phyloP scores from a whole-genome alignment of 2,113 vertebrate genomes.

The Spea multiplicata region DNA sequence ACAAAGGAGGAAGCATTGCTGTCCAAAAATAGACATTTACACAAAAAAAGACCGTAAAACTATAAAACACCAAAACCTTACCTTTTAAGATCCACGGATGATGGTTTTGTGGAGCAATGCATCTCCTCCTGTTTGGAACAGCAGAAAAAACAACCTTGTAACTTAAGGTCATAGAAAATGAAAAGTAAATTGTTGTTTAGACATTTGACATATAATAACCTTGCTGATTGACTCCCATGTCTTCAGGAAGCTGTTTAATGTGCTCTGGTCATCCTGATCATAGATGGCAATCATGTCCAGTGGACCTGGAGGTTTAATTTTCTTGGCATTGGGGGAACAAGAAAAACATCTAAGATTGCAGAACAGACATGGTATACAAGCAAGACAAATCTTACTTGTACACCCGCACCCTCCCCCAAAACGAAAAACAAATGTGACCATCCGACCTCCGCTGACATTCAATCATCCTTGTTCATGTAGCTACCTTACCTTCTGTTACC shows the following conservation, averaged over 20 bases:
- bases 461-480: too few relatives aligned
- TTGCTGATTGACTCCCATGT: conserved; percentile 63
- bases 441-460: too few relatives aligned
- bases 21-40: too few relatives aligned
- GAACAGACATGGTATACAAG: too few relatives aligned
- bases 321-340: neutral
- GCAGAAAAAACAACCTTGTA: neutral
- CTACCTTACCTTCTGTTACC: too few relatives aligned
- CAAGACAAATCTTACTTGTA: too few relatives aligned
- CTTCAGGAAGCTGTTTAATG: conserved; percentile 54
- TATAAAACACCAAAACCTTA: conserved; percentile 27
- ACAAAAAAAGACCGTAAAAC: too few relatives aligned
- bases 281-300: conserved; percentile 64
- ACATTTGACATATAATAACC: conserved; percentile 50
- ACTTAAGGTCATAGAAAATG: neutral
- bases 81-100: conserved; percentile 55
- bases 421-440: too few relatives aligned
- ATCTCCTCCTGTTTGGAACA: neutral
- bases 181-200: neutral
- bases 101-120: neutral
- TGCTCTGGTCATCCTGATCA: conserved; percentile 11
- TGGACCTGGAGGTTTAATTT: conserved; percentile 56
- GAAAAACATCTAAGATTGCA: neutral
- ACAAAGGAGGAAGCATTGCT: too few relatives aligned
- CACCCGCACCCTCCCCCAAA: too few relatives aligned